Evolutionary conservation across 92 coral and sea anemone species (phyloP), one percentile per base, ranked within the genome.

Genomic region (Epizoanthus rinbou): DNA sequence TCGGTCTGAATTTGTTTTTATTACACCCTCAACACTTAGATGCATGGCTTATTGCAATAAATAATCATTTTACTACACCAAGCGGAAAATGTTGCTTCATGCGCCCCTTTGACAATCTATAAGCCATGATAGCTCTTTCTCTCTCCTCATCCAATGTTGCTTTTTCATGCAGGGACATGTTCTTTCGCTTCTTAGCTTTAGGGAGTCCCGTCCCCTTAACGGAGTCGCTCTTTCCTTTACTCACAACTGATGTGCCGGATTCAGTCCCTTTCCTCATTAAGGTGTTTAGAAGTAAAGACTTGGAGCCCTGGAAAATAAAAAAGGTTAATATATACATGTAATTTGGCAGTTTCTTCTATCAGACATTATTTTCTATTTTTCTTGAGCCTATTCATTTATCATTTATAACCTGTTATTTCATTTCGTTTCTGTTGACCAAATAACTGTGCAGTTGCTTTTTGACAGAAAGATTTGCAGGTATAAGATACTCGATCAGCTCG

Each of bases 171-270:
- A 88, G 83, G 23, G 95, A 79, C 99, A 97, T 97, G 60, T 94
- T 90, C 84, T 94, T 97, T 54, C 98, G 87, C 84, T 84, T 91
- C 84, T 92, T 97, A 63, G 86, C 57, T 68, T 92, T 94, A 13
- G 81, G 86, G 16, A 82, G 67, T 2, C 69, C 84, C 6, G 74
- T 22, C 23, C 23, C 74, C 22, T 18, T 68, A 33, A 45, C 13
- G 8, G 59, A 28, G 57, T 21, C 16, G 14, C 47, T n/a, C 8
- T 69, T 75, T 70, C 67, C 21, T 72, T 69, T 88, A 59, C 53
- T 81, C 24, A 65, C 82, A 56, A 47, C 33, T 14, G 69, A 53
- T n/a, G 66, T 50, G 33, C 28, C 31, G 19, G 88, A 25, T 53
- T 56, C 39, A 21, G 56, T 31, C 53, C 64, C 74, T 75, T 73